Percentiles rank a stretch among this genome's conserved stretches.
Evolutionary conservation across 2,113 vertebrate species (phyloP).

Genomic region (Condylura cristata): DNA sequence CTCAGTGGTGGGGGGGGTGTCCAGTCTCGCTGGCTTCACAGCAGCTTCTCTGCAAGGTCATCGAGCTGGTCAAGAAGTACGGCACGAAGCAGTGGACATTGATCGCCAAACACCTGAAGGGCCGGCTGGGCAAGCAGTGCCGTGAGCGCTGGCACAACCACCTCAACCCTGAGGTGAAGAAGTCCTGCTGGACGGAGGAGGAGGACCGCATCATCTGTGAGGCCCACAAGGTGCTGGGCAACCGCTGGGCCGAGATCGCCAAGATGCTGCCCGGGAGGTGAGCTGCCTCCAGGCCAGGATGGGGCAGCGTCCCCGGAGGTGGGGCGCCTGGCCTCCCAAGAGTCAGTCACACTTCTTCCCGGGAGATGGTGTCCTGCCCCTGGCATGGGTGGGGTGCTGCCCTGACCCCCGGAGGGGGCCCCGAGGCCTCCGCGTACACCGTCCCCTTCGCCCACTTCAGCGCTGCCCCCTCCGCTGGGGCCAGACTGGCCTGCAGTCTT

Average conservation of each 20-base stretch:
- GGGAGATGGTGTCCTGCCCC: neutral
- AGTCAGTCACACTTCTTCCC: neutral
- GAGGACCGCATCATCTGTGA: constrained; percentile 98
- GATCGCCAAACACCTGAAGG: constrained; percentile 97
- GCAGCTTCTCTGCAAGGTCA: constrained; percentile 88
- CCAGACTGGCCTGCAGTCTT: neutral
- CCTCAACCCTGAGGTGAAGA: constrained; percentile 98
- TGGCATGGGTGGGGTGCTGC: neutral
- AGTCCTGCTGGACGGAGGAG: constrained; percentile 97
- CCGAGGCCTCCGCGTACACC: too few species aligned
- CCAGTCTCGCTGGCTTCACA: neutral
- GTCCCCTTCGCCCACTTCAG: neutral
- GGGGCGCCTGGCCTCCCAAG: neutral
- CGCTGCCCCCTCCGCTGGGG: neutral
- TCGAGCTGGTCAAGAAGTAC: constrained; percentile 95
- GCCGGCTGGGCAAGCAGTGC: constrained; percentile 97
- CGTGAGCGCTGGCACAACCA: constrained; percentile 99
- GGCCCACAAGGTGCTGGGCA: constrained; percentile 96
- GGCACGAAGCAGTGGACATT: constrained; percentile 98
- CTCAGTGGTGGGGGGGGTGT: neutral
- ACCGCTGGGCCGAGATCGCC: constrained; percentile 99
- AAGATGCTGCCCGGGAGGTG: constrained; percentile 97
- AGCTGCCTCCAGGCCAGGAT: neutral
- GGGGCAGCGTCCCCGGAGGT: neutral
- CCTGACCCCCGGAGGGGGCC: too few species aligned